These are phyloP conservation scores for Orchesellides sinensis DNA, from an alignment of 2,888 invertebrate species.

Conservation along the genomic window DNA sequence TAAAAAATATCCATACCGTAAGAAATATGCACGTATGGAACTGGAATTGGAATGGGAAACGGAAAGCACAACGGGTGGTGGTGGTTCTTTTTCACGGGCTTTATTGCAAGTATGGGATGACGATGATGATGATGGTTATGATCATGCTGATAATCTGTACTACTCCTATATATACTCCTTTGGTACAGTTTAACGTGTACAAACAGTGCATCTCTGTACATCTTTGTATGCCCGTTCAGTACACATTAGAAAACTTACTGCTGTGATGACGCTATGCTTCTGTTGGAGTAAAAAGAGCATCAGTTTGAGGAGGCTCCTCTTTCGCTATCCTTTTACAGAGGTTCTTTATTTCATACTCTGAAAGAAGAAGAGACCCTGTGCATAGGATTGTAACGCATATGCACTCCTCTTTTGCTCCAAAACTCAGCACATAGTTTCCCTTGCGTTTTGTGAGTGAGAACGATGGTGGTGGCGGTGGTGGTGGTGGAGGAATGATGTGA, in stretches of 20 bases:
- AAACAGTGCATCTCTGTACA: too few species aligned
- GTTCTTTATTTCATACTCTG: not conserved
- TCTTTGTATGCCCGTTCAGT: too few species aligned
- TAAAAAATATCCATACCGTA: not conserved
- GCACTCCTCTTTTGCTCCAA: not conserved
- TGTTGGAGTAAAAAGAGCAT: too few species aligned
- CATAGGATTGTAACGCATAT: not conserved
- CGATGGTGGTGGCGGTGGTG: slow-evolving; percentile 45
- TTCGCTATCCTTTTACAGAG: too few species aligned
- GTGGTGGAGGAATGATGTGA: slow-evolving; percentile 53
- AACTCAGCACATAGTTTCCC: not conserved
- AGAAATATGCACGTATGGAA: not conserved
- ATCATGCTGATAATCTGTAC: too few species aligned
- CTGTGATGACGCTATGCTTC: too few species aligned
- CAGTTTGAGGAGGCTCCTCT: too few species aligned
- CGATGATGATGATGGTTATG: not conserved
- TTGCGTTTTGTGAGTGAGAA: not conserved
- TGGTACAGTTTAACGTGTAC: too few species aligned
- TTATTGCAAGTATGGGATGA: slow-evolving; percentile 51
- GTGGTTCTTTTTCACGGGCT: slow-evolving; percentile 30
- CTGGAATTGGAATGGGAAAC: slow-evolving; percentile 55
- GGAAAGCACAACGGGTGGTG: slow-evolving; percentile 63
- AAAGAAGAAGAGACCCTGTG: not conserved
- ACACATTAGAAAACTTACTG: too few species aligned
- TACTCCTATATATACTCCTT: too few species aligned